Evolutionary conservation across 2,888 invertebrate genomes (phyloP).

Genomic region (Thecocarcelia acutangulata): DNA sequence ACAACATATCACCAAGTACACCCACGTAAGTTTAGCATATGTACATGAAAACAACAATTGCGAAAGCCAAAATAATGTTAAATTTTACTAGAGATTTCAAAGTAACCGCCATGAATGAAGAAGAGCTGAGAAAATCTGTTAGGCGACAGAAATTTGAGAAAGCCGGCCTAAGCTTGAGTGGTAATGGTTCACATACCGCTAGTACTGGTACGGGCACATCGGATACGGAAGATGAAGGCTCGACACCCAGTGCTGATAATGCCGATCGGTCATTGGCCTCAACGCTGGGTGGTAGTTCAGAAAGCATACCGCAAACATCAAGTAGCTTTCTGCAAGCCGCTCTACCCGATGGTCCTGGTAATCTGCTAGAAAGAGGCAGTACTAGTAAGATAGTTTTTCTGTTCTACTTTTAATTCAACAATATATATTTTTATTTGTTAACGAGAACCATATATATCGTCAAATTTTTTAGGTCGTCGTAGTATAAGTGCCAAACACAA

Average conservation of each 20-base stretch:
- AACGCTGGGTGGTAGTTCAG: slow-evolving; percentile 88
- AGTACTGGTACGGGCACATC: slow-evolving; percentile 85
- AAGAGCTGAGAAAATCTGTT: slow-evolving; percentile 89
- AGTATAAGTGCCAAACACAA: slow-evolving; percentile 86
- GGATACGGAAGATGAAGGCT: slow-evolving; percentile 88
- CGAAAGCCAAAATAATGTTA: neutral
- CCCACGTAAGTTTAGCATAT: slow-evolving; percentile 78
- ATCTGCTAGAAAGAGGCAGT: slow-evolving; percentile 78
- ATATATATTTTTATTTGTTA: neutral
- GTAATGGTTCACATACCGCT: slow-evolving; percentile 81
- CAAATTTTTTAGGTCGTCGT: slow-evolving; percentile 81
- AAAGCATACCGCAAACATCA: slow-evolving; percentile 81
- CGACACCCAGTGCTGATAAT: slow-evolving; percentile 91
- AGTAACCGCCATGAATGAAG: slow-evolving; percentile 93
- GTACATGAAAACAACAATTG: neutral
- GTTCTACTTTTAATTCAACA: neutral
- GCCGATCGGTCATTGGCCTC: slow-evolving; percentile 87
- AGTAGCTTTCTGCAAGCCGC: slow-evolving; percentile 81
- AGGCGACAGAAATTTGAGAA: slow-evolving; percentile 86
- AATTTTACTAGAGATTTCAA: slow-evolving; percentile 87
- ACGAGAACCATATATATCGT: neutral
- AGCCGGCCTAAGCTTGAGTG: slow-evolving; percentile 80
- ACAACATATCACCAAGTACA: slow-evolving; percentile 81
- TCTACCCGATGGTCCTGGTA: slow-evolving; percentile 80
- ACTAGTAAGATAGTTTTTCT: slow-evolving; percentile 76